phyloP scores from a whole-genome alignment of 2,888 invertebrate species.

The Andrena flavipes region DNA sequence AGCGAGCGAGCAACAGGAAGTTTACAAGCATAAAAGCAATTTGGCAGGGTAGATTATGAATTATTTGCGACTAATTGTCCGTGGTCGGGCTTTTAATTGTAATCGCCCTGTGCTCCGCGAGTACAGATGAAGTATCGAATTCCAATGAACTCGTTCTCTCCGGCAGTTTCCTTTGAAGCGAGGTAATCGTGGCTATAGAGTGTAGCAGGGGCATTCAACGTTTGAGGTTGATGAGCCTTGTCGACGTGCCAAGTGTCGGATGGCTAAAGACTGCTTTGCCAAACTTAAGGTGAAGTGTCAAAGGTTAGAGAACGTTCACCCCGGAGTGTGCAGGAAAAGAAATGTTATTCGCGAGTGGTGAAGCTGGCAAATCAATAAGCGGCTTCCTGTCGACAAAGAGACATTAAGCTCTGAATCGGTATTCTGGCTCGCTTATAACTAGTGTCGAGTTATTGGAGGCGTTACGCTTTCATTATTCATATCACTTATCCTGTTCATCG shows the following conservation, averaged over 20 bases:
- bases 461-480: conserved; percentile 18
- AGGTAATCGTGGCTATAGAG: conserved; percentile 25
- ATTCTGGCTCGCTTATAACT: background rate
- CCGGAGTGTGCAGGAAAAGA: conserved; percentile 19
- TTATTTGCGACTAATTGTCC: background rate
- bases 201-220: conserved; percentile 19
- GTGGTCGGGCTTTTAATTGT: background rate
- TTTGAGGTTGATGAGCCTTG: conserved; percentile 38
- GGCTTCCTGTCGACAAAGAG: conserved; percentile 14
- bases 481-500: background rate
- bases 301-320: conserved; percentile 62
- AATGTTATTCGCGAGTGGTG: conserved; percentile 33
- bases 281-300: conserved; percentile 54
- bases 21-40: too few relatives aligned
- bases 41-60: too few relatives aligned
- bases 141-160: conserved; percentile 3
- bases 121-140: conserved; percentile 27
- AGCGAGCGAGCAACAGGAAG: too few relatives aligned
- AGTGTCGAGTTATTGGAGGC: conserved; percentile 5
- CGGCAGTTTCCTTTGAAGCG: conserved; percentile 7
- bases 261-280: conserved; percentile 55
- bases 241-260: conserved; percentile 43
- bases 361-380: conserved; percentile 53
- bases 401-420: conserved; percentile 1
- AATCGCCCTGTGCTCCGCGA: background rate